phyloP scores from a whole-genome alignment of 1,140 invertebrate species.

The Drosophila repletoides region DNA sequence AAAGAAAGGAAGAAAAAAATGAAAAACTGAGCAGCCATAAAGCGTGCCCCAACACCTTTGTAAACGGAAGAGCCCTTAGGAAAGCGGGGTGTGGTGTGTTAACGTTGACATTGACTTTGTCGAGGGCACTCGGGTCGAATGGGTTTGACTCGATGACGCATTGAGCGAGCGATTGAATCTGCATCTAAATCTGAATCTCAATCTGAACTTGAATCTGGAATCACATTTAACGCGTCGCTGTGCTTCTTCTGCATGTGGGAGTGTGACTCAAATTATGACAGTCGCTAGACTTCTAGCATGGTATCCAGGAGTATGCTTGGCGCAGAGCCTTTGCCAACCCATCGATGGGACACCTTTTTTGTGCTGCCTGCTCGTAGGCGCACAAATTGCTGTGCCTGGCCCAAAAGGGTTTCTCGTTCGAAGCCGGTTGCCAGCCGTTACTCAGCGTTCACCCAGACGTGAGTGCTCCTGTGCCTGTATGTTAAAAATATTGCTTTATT shows the following conservation, averaged over 20 bases:
- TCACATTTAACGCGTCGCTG: conserved; percentile 47
- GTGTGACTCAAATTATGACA: conserved; percentile 57
- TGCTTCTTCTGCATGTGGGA: conserved; percentile 5
- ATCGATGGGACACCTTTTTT: conserved; percentile 56
- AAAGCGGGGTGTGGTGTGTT: background rate
- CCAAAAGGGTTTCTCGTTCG: conserved; percentile 22
- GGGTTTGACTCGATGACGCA: conserved; percentile 38
- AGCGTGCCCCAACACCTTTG: conserved; percentile 53
- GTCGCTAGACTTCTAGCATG: conserved; percentile 37
- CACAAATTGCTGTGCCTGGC: conserved; percentile 41
- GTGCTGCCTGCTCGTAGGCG: conserved; percentile 46
- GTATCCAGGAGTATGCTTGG: conserved; percentile 14
- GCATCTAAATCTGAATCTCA: conserved; percentile 30
- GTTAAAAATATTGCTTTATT: conserved; percentile 48
- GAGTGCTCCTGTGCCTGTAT: background rate
- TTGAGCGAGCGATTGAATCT: conserved; percentile 68
- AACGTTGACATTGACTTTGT: conserved; percentile 66
- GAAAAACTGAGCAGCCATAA: conserved; percentile 55
- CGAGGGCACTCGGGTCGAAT: conserved; percentile 22
- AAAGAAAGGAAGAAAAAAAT: conserved; percentile 14
- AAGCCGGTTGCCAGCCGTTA: conserved; percentile 30
- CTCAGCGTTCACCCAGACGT: conserved; percentile 47
- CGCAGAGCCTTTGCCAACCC: conserved; percentile 36
- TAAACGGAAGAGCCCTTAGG: conserved; percentile 3
- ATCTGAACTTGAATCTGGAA: conserved; percentile 7